Percentiles rank a stretch among this genome's conserved stretches.
Conservation (phyloP, 2,113 vertebrate genomes). For the Diphyllodes magnificus region DNA sequence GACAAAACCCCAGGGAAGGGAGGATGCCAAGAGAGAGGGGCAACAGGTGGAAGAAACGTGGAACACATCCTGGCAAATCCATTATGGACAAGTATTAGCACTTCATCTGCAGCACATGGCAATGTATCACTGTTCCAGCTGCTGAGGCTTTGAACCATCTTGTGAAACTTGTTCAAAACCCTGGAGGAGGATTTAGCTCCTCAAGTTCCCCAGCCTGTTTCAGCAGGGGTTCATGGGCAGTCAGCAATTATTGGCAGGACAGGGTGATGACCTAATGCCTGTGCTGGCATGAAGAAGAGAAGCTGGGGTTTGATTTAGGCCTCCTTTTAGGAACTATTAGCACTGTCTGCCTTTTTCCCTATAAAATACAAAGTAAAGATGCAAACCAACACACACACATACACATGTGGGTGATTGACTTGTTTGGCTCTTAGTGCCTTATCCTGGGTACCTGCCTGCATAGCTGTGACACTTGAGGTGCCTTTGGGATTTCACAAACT, state of each 20-base stretch:
- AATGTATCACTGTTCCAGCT: constrained; percentile 1
- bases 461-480: background rate
- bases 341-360: background rate
- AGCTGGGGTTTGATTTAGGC: background rate
- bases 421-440: background rate
- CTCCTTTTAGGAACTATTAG: background rate
- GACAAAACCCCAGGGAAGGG: background rate
- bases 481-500: background rate
- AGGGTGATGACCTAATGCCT: background rate
- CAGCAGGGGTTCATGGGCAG: background rate
- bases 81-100: constrained; percentile 1
- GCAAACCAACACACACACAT: background rate
- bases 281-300: background rate
- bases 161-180: background rate
- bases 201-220: background rate
- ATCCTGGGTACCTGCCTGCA: fast-evolving
- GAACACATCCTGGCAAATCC: constrained; percentile 16
- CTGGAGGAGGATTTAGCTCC: background rate
- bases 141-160: background rate
- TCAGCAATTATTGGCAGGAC: background rate
- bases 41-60: background rate
- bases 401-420: fast-evolving
- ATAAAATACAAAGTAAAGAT: background rate
- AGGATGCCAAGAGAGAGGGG: background rate
- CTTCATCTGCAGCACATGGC: background rate